These are phyloP conservation scores for Diaperis boleti DNA, from an alignment of 2,888 invertebrate genomes.

Conservation along the genomic window DNA sequence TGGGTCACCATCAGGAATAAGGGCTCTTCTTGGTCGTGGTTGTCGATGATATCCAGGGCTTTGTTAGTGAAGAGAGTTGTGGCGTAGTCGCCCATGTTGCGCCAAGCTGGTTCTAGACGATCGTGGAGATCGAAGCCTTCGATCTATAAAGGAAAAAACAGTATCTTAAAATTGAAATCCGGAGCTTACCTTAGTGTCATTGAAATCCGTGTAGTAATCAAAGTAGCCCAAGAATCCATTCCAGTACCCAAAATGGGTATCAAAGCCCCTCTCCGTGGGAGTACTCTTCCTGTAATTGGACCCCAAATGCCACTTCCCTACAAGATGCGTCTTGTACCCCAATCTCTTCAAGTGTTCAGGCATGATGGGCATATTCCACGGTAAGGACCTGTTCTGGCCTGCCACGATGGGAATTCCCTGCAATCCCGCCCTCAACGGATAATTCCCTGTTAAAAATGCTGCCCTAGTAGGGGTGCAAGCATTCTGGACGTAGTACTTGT, in stretches of 20 bases:
- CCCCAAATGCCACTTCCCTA: conserved; percentile 92
- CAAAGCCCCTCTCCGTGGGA: conserved; percentile 81
- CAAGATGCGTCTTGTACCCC: conserved; percentile 80
- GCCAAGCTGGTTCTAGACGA: conserved; percentile 66
- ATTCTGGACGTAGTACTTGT: conserved; percentile 87
- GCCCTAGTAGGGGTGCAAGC: conserved; percentile 89
- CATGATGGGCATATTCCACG: conserved; percentile 68
- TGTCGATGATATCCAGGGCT: conserved; percentile 73
- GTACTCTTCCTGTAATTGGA: conserved; percentile 76
- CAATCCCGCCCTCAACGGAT: conserved; percentile 86
- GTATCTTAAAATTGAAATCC: conserved; percentile 54
- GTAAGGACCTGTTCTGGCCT: conserved; percentile 79
- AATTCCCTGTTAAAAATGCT: conserved; percentile 86
- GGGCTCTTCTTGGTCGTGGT: conserved; percentile 72
- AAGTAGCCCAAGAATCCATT: conserved; percentile 86
- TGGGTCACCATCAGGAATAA: conserved; percentile 84
- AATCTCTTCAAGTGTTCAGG: conserved; percentile 73
- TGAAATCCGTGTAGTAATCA: conserved; percentile 57
- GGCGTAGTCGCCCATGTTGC: conserved; percentile 71
- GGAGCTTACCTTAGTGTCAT: neutral
- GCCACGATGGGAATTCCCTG: conserved; percentile 77
- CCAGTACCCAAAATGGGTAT: conserved; percentile 87
- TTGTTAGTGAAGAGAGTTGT: conserved; percentile 79
- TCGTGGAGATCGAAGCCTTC: conserved; percentile 67
- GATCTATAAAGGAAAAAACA: too few species aligned